A percentile compares a stretch with the other conserved stretches of the same genome.
Conservation (phyloP, 2,113 vertebrate species). For the Procavia capensis region DNA sequence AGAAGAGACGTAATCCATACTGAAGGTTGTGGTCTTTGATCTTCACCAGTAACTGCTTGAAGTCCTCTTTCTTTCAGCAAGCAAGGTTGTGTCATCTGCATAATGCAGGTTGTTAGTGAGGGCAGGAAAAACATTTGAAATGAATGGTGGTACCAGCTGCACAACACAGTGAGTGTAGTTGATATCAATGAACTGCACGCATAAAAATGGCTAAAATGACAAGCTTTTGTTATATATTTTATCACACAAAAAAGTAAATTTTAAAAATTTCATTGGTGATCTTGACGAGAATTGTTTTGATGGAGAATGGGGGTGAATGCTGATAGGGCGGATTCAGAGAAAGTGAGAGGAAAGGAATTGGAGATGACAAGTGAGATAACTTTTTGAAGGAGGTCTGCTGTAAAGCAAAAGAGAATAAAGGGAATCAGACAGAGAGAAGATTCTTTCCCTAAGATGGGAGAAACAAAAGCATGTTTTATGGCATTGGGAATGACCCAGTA, state of each 20-base stretch:
- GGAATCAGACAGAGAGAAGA: neutral
- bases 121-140: too few species aligned
- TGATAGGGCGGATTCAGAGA: neutral
- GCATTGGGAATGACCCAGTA: neutral
- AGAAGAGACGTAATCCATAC: too few species aligned
- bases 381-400: neutral
- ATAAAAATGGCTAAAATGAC: neutral
- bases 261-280: neutral
- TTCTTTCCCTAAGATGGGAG: neutral
- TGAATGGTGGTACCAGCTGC: too few species aligned
- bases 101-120: too few species aligned
- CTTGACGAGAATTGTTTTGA: neutral
- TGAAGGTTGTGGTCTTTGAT: too few species aligned
- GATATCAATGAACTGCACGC: neutral
- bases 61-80: too few species aligned
- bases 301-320: accelerated
- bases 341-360: neutral
- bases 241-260: neutral
- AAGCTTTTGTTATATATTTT: neutral
- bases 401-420: neutral
- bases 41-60: too few species aligned
- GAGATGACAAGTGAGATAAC: neutral
- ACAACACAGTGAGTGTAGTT: too few species aligned
- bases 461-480: neutral
- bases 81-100: too few species aligned